These are phyloP conservation scores for Nannospalax galili DNA, from an alignment of 2,113 vertebrate species.

Conservation along the genomic window DNA sequence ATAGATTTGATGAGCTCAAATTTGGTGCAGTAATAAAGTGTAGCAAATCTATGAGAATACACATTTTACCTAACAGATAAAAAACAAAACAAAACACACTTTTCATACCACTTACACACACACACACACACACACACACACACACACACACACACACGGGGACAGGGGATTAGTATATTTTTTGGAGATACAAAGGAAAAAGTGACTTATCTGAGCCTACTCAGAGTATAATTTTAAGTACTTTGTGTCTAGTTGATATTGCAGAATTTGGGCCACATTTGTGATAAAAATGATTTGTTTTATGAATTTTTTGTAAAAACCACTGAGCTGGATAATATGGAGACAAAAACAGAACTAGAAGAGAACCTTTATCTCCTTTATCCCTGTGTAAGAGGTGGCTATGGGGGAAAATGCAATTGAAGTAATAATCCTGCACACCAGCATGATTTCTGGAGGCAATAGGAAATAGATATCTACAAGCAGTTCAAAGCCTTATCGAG, in stretches of 20 bases:
- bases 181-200: background rate
- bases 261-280: background rate
- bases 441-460: background rate
- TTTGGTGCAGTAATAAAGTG: too few species aligned
- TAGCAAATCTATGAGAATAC: too few species aligned
- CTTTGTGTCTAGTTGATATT: background rate
- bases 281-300: background rate
- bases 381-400: background rate
- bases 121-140: too few species aligned
- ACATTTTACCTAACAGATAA: too few species aligned
- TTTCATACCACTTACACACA: too few species aligned
- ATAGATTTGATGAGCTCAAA: too few species aligned
- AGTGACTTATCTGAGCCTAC: background rate
- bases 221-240: background rate
- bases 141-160: too few species aligned
- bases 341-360: background rate
- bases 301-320: background rate
- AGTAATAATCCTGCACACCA: background rate
- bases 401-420: background rate
- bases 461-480: background rate
- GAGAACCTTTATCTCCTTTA: background rate
- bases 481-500: too few species aligned
- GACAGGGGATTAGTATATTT: too few species aligned
- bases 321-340: background rate
- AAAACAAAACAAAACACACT: too few species aligned